Evolutionary conservation across 2,797 vertebrate genomes (phyloP), one percentile per base, ranked within the genome.

Genomic region (Gymnoscopelus microlampas): DNA sequence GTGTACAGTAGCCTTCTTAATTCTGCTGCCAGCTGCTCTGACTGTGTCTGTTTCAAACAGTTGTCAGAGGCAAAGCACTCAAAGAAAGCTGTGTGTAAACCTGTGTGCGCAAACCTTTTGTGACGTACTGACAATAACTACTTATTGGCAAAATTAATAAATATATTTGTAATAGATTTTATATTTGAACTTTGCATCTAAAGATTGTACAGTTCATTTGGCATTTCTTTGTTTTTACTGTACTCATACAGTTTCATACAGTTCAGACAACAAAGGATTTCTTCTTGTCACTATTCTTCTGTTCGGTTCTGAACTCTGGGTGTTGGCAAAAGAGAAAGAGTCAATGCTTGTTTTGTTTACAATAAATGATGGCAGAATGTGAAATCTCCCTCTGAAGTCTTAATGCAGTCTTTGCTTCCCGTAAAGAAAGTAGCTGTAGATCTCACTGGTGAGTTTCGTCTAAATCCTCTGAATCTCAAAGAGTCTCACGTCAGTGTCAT

Each of bases 381-480:
- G 26, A 49, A 26, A 10, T 2, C 44, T 61, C 58, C 59, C 19
- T 81, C 59, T 39, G 49, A 35, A 19, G 3, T 47, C 48, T 32
- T 13, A 11, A 58, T 6, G 14, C 55, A 44, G 29, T 59, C 60
- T 35, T 4, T 24, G 7, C 70, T 12, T 15, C 65, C 57, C 63
- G 5, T 14, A 53, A 68, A 48, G 54, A 62, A n/a, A 51, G 11
- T 1, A 13, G n/a, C 3, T 0, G 39, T 44, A 12, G 66, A 24
- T 51, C 62, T 35, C 10, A 1, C 3, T 15, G 61, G 8, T 14
- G 58, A 61, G 47, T 6, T 26, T 56, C 61, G 53, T 79, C 86
- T 94, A 99, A 87, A 97, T 95, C 82, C 96, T 96, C 83, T 99
- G 98, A 87, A 99, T 99, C 92, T 99, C 97, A 86, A 99, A 99